Conservation (phyloP, 2,113 vertebrate species). For the Phainopepla nitens region DNA sequence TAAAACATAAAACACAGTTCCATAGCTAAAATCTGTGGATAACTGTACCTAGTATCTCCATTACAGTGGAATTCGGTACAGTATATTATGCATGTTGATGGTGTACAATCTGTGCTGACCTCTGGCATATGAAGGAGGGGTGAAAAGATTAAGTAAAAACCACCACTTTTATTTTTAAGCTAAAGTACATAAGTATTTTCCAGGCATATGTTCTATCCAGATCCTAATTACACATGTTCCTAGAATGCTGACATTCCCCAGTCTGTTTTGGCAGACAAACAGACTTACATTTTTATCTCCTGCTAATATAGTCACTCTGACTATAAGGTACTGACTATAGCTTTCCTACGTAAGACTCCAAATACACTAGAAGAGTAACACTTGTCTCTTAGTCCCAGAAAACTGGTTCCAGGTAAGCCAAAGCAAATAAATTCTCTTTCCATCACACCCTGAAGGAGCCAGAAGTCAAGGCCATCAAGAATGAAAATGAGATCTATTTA, state of each 20-base stretch:
- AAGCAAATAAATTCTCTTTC: not conserved
- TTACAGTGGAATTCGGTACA: not conserved
- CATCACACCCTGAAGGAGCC: not conserved
- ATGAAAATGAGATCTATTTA: not conserved
- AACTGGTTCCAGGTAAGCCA: not conserved
- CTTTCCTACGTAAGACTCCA: not conserved
- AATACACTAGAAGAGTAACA: not conserved
- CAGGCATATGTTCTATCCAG: not conserved
- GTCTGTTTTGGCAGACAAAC: conserved; percentile 37
- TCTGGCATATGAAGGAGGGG: not conserved
- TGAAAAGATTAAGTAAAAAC: not conserved
- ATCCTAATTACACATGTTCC: not conserved
- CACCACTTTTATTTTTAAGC: not conserved
- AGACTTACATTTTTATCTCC: not conserved
- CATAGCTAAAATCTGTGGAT: not conserved
- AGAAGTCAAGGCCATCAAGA: not conserved
- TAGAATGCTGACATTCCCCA: conserved; percentile 18
- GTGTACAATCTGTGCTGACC: not conserved
- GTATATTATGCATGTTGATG: not conserved
- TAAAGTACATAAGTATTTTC: not conserved
- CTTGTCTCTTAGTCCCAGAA: not conserved
- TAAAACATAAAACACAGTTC: not conserved
- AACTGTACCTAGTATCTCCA: not conserved
- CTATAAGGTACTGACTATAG: not conserved
- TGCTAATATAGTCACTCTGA: not conserved